These are phyloP conservation scores for Trinectes maculatus DNA, from an alignment of 2,113 vertebrate species.

Conservation along the genomic window DNA sequence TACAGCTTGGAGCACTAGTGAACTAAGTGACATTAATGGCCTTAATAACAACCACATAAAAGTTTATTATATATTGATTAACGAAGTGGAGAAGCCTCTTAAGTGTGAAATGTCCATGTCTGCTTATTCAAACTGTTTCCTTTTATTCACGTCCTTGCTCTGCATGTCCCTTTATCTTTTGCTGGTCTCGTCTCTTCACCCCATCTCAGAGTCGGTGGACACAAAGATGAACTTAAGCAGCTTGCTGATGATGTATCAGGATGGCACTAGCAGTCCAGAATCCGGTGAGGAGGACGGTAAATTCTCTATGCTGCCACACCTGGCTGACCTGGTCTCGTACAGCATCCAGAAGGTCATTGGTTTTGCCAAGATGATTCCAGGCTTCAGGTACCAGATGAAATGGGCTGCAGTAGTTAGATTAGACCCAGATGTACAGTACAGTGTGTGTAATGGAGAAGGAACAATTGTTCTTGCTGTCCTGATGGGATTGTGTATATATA, in stretches of 20 bases:
- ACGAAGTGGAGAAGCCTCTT: no score
- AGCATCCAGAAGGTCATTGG: slow-evolving; percentile 98
- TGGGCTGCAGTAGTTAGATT: not conserved
- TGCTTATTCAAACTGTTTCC: not conserved
- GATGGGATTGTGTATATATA: no score
- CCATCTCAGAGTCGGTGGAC: slow-evolving; percentile 79
- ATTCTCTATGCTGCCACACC: slow-evolving; percentile 94
- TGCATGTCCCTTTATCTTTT: no score
- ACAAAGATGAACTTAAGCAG: slow-evolving; percentile 83
- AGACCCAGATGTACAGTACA: not conserved
- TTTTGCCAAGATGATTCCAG: slow-evolving; percentile 98
- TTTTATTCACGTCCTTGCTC: not conserved
- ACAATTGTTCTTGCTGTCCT: no score
- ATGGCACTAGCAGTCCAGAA: slow-evolving; percentile 79
- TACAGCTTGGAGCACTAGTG: no score
- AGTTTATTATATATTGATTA: no score
- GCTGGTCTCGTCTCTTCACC: not conserved
- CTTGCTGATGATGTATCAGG: slow-evolving; percentile 85
- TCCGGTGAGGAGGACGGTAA: slow-evolving; percentile 78
- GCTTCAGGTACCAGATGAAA: slow-evolving; percentile 86
- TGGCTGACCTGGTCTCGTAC: slow-evolving; percentile 96
- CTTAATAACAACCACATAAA: no score
- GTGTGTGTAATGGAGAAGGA: no score
- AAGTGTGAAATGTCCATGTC: no score
- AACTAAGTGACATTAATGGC: not conserved